phyloP scores from a whole-genome alignment of 2,888 invertebrate genomes.

The Eristalis pertinax region DNA sequence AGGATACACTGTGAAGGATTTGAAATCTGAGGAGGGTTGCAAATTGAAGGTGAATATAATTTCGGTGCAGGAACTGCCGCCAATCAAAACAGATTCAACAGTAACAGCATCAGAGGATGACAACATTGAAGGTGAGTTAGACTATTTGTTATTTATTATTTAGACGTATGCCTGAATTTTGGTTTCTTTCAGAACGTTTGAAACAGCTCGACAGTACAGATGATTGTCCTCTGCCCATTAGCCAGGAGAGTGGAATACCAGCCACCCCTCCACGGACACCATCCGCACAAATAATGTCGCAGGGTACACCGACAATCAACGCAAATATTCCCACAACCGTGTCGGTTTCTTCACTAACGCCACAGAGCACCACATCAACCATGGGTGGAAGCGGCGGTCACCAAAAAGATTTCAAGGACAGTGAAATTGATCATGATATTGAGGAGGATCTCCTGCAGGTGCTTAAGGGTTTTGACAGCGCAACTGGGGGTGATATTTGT shows the following conservation, averaged over 20 bases:
- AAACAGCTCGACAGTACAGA: slow-evolving; percentile 78
- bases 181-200: slow-evolving; percentile 76
- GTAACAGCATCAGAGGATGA: slow-evolving; percentile 77
- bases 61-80: slow-evolving; percentile 75
- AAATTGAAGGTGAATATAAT: slow-evolving; percentile 70
- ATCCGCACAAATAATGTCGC: slow-evolving; percentile 60
- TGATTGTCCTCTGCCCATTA: slow-evolving; percentile 73
- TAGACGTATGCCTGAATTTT: background rate
- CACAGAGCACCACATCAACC: slow-evolving; percentile 75
- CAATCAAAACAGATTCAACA: slow-evolving; percentile 76
- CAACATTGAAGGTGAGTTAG: slow-evolving; percentile 76
- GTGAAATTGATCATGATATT: slow-evolving; percentile 87
- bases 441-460: slow-evolving; percentile 89
- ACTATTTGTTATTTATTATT: background rate
- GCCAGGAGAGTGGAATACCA: slow-evolving; percentile 57
- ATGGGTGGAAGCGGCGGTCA: slow-evolving; percentile 74
- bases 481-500: slow-evolving; percentile 76
- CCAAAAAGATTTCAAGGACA: slow-evolving; percentile 83
- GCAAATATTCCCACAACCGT: slow-evolving; percentile 40
- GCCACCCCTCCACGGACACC: slow-evolving; percentile 71
- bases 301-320: slow-evolving; percentile 63
- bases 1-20: slow-evolving; percentile 2
- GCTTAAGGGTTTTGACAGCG: slow-evolving; percentile 87
- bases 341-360: slow-evolving; percentile 74
- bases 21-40: background rate